Evolutionary conservation across 1,140 invertebrate genomes (phyloP).

Genomic region (Listronotus bonariensis): DNA sequence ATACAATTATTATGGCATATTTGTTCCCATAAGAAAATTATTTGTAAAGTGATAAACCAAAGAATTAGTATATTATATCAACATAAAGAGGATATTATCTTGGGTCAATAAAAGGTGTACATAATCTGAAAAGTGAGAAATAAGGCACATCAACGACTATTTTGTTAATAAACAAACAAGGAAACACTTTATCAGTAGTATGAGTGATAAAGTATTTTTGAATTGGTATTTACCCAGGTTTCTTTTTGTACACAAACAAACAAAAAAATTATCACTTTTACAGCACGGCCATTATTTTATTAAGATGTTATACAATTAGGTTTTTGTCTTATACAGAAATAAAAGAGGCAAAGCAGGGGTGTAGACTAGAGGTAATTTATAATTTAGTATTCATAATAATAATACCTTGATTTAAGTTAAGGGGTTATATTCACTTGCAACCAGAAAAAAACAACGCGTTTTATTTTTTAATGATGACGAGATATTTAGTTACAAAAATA

Average conservation of each 20-base stretch:
- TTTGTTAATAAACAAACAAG: constrained; percentile 34
- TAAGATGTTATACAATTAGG: constrained; percentile 18
- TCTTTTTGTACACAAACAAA: constrained; percentile 32
- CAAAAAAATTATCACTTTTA: constrained; percentile 31
- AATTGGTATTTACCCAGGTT: constrained; percentile 36
- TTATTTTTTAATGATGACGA: too few species aligned
- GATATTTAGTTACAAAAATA: too few species aligned
- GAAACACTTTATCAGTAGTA: constrained; percentile 37
- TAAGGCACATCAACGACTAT: constrained; percentile 30
- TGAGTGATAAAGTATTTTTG: constrained; percentile 27
- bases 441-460: too few species aligned
- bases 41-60: constrained; percentile 32
- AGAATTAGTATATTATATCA: constrained; percentile 39
- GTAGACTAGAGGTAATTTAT: not conserved
- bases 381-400: too few species aligned
- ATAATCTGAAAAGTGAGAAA: constrained; percentile 34
- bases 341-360: not conserved
- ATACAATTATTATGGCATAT: constrained; percentile 10
- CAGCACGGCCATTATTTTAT: constrained; percentile 30
- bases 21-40: constrained; percentile 31
- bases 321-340: constrained; percentile 17
- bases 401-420: too few species aligned
- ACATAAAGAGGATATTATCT: constrained; percentile 38
- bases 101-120: constrained; percentile 38
- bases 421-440: too few species aligned